Conservation (phyloP, 2,113 vertebrate genomes). For the Hippolais icterina region DNA sequence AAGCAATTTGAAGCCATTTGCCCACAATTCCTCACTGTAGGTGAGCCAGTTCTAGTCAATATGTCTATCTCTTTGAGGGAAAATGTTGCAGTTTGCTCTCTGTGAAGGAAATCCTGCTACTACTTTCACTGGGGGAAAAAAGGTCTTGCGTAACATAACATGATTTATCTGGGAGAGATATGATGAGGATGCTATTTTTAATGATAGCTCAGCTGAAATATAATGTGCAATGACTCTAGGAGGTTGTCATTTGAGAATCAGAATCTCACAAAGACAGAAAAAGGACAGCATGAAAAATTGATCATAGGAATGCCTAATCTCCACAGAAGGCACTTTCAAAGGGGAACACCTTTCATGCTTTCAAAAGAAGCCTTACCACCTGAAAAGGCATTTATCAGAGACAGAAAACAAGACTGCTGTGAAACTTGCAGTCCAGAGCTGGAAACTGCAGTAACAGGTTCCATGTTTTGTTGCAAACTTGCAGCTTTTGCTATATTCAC, state of each 20-base stretch:
- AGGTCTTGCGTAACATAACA: not conserved
- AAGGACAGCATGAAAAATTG: slow-evolving; percentile 68
- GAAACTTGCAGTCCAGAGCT: not conserved
- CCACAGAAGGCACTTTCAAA: slow-evolving; percentile 32
- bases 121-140: not conserved
- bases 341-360: slow-evolving; percentile 13
- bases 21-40: not conserved
- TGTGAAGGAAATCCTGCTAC: not conserved
- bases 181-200: slow-evolving; percentile 27
- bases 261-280: slow-evolving; percentile 27
- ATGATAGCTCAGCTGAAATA: slow-evolving; percentile 52
- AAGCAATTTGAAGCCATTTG: slow-evolving; percentile 1
- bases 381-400: not conserved
- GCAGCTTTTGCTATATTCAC: not conserved
- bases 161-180: not conserved
- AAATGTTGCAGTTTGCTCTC: not conserved
- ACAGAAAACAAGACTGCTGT: not conserved
- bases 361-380: slow-evolving; percentile 10
- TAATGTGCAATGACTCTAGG: slow-evolving; percentile 2
- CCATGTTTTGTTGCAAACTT: not conserved
- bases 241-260: slow-evolving; percentile 38
- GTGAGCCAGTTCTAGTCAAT: not conserved
- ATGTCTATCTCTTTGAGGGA: not conserved
- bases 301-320: slow-evolving; percentile 48
- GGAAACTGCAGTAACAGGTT: not conserved